A percentile compares a stretch with the other conserved stretches of the same genome.
Conservation (phyloP, 1,140 invertebrate species). For the Thaumatotibia leucotreta region DNA sequence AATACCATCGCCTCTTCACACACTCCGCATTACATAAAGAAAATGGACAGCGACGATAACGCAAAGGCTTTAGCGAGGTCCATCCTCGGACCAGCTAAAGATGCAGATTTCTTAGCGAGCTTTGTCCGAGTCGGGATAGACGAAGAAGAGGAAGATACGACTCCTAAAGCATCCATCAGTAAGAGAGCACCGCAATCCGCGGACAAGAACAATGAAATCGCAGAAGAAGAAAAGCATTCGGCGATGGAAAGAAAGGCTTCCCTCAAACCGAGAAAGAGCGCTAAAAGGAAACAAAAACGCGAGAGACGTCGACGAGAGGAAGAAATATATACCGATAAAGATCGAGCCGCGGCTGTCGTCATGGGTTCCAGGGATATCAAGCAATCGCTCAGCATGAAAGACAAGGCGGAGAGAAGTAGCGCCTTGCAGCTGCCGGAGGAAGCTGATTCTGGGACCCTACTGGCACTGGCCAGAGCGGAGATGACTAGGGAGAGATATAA, state of each 20-base stretch:
- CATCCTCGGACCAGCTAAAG: slow-evolving; percentile 80
- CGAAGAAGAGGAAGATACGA: slow-evolving; percentile 58
- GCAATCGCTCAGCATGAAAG: slow-evolving; percentile 87
- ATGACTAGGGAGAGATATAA: slow-evolving; percentile 83
- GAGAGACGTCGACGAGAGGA: slow-evolving; percentile 81
- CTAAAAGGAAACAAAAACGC: slow-evolving; percentile 68
- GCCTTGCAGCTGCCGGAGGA: slow-evolving; percentile 86
- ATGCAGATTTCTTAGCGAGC: slow-evolving; percentile 85
- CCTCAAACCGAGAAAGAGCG: slow-evolving; percentile 52
- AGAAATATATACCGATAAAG: slow-evolving; percentile 93
- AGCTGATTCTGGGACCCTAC: slow-evolving; percentile 84
- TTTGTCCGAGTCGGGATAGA: slow-evolving; percentile 81
- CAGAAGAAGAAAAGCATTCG: slow-evolving; percentile 44
- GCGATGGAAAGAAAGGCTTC: slow-evolving; percentile 48
- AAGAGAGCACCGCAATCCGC: slow-evolving; percentile 54
- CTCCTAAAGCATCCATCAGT: slow-evolving; percentile 69
- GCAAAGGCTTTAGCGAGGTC: slow-evolving; percentile 68
- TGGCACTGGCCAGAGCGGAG: slow-evolving; percentile 85
- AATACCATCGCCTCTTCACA: slow-evolving; percentile 55
- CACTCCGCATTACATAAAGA: slow-evolving; percentile 55
- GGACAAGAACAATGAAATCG: slow-evolving; percentile 38
- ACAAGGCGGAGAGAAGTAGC: slow-evolving; percentile 85
- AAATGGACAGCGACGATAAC: slow-evolving; percentile 48
- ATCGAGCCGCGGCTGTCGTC: slow-evolving; percentile 91
- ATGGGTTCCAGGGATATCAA: slow-evolving; percentile 91